phyloP scores from a whole-genome alignment of 2,888 invertebrate species.

The Neoaliturus tenellus region DNA sequence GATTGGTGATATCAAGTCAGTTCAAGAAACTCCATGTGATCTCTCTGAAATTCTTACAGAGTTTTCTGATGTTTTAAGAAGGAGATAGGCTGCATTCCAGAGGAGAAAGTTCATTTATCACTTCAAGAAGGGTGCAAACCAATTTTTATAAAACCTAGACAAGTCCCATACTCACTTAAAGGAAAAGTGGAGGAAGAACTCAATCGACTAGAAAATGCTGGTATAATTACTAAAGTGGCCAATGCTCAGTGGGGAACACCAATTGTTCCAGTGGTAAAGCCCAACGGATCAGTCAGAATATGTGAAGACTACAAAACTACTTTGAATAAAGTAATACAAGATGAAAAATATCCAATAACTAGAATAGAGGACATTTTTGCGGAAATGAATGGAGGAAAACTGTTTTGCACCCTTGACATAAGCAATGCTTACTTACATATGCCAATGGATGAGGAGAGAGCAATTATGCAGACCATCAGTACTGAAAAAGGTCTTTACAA shows the following conservation, averaged over 20 bases:
- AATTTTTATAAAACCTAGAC: no score
- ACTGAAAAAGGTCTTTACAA: constrained; percentile 54
- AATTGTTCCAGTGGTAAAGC: constrained; percentile 65
- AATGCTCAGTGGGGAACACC: constrained; percentile 68
- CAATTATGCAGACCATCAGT: constrained; percentile 59
- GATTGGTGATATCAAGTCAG: no score
- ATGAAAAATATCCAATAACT: constrained; percentile 68
- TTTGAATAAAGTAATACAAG: constrained; percentile 63
- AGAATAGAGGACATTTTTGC: constrained; percentile 62
- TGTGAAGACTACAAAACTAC: constrained; percentile 68
- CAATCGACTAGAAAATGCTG: no score
- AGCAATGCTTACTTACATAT: constrained; percentile 63
- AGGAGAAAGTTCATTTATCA: no score
- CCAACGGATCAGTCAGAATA: constrained; percentile 62
- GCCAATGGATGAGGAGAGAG: constrained; percentile 61
- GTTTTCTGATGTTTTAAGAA: no score
- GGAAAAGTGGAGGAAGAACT: no score
- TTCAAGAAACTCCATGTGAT: no score
- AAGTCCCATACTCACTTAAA: no score
- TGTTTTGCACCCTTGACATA: constrained; percentile 64
- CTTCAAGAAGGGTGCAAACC: no score
- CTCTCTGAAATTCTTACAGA: no score
- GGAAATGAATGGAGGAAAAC: constrained; percentile 61
- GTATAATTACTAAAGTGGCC: no score
- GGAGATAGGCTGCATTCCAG: no score